These are phyloP conservation scores for Parauchenoglanis punctatus DNA, from an alignment of 2,797 vertebrate species.

Conservation along the genomic window DNA sequence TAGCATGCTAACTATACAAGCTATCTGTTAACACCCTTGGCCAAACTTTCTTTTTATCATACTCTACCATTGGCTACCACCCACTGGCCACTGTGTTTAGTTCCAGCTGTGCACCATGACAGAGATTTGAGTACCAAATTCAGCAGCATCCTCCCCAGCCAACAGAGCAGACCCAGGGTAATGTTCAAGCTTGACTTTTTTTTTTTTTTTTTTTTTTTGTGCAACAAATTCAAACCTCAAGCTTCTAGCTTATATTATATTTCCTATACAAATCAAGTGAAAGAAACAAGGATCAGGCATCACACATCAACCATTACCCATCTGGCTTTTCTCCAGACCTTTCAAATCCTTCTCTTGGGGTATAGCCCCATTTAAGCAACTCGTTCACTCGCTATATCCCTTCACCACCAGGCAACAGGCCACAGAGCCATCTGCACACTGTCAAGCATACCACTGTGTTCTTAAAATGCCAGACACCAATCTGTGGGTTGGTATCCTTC, in stretches of 20 bases:
- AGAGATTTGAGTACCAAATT: neutral
- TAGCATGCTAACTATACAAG: neutral
- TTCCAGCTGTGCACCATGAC: neutral
- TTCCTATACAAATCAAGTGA: neutral
- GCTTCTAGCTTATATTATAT: neutral
- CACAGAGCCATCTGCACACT: neutral
- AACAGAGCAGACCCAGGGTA: neutral
- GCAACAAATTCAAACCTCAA: neutral
- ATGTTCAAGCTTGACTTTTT: neutral
- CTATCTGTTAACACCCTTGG: neutral
- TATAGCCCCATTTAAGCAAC: neutral
- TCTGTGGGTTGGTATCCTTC: neutral
- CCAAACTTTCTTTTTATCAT: neutral
- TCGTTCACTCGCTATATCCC: neutral
- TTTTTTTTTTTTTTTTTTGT: neutral
- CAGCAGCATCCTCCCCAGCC: neutral
- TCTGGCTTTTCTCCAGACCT: neutral
- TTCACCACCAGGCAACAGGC: neutral
- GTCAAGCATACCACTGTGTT: neutral
- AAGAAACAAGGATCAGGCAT: neutral
- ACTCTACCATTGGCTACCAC: neutral
- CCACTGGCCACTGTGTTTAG: neutral
- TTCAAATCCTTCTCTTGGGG: too few species aligned
- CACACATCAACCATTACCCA: neutral
- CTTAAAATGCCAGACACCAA: neutral